Evolutionary conservation across 2,888 invertebrate genomes (phyloP), one percentile per base, ranked within the genome.

Genomic region (Limulus polyphemus): DNA sequence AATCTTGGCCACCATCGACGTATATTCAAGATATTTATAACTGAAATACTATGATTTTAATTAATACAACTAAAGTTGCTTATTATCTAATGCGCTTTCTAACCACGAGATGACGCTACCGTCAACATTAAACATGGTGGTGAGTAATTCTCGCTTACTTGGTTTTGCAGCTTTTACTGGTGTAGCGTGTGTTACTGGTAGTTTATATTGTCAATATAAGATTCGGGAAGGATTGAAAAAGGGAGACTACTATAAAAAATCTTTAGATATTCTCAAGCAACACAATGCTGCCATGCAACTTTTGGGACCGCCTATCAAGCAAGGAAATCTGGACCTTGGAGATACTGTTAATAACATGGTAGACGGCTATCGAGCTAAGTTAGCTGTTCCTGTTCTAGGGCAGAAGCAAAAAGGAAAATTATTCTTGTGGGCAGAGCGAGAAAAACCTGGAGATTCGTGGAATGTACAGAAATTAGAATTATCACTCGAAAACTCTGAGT

Each of bases 261-360:
- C 86, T 0, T 70, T 87, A 56, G 79, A 81, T 70, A 77, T 76
- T 11, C 71, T 88, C 17, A 76, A 83, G 67, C 71, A 72, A 10
- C 80, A 86, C 73, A 71, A 78, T 32, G 84, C 84, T 49, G 85
- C 85, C 5, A 77, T 84, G 9, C 74, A 80, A 58, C 77, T 84
- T 65, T 76, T 90, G 51, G 89, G 89, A 3, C 84, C 87, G 74
- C 88, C 89, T 1, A 84, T 89, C 50, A 82, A 81, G 73, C 83
- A 83, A 63, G 78, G 78, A 58, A 77, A 78, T 7, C 81, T 87
- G 64, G 83, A 86, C 74, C 72, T 87, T 50, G 78, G 79, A 3
- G 67, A 72, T 56, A 66, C 60, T 10, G 57, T 52, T 14, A 62
- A 66, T 12, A 79, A 81, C 69, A 80, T 73, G 32, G 32, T 32